A percentile compares a stretch with the other conserved stretches of the same genome.
Conservation (phyloP, 1,140 invertebrate species). For the Cotesia typhae region DNA sequence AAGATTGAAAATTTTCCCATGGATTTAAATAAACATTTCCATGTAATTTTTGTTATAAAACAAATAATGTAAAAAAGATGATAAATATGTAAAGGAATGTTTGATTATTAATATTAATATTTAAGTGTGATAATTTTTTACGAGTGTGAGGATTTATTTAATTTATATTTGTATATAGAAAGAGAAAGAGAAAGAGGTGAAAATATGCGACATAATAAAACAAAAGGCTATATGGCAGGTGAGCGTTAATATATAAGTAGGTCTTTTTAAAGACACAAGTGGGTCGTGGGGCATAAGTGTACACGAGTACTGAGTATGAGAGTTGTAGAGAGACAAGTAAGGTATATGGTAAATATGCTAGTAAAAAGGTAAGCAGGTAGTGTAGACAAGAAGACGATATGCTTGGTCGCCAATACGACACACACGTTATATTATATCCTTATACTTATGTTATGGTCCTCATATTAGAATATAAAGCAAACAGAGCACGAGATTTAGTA, state of each 20-base stretch:
- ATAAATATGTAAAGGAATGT: no score
- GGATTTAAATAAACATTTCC: no score
- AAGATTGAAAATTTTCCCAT: no score
- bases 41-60: no score
- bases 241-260: slow-evolving; percentile 27
- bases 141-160: no score
- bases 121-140: no score
- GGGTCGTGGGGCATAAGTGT: slow-evolving; percentile 40
- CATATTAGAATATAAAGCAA: slow-evolving; percentile 22
- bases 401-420: slow-evolving; percentile 35
- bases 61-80: no score
- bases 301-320: no score
- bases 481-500: slow-evolving; percentile 34
- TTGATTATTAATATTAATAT: no score
- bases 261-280: slow-evolving; percentile 36
- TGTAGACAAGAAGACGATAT: slow-evolving; percentile 26
- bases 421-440: slow-evolving; percentile 13
- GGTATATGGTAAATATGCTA: slow-evolving; percentile 13
- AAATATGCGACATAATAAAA: slow-evolving; percentile 34
- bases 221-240: slow-evolving; percentile 37
- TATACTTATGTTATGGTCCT: background rate
- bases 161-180: slow-evolving; percentile 2
- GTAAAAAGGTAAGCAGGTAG: slow-evolving; percentile 29
- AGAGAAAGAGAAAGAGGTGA: slow-evolving; percentile 39
- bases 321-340: slow-evolving; percentile 1